Evolutionary conservation across 1,140 invertebrate genomes (phyloP).

Genomic region (Drosophila subpulchrella): DNA sequence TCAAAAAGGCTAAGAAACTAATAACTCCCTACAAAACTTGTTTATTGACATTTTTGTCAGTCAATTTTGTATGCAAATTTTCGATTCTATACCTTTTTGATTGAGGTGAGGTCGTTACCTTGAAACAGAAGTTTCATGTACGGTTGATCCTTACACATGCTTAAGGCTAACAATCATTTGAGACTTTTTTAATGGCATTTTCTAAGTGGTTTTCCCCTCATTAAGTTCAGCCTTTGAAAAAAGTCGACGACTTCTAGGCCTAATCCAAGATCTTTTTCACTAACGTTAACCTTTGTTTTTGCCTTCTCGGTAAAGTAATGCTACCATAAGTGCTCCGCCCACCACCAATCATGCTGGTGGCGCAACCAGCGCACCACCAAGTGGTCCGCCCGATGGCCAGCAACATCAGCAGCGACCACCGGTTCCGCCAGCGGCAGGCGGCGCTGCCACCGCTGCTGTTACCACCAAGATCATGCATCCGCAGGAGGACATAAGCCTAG

Average conservation of each 20-base stretch:
- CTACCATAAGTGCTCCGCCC: constrained; percentile 89
- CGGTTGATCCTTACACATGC: no score
- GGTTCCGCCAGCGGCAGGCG: constrained; percentile 15
- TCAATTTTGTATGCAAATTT: no score
- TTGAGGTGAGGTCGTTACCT: no score
- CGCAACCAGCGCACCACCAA: constrained; percentile 67
- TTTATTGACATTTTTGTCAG: no score
- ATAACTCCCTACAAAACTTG: no score
- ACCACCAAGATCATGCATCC: constrained; percentile 97
- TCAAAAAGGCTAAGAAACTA: no score
- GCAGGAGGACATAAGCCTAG: constrained; percentile 96
- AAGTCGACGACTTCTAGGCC: not conserved
- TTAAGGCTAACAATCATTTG: no score
- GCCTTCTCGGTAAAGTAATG: constrained; percentile 86
- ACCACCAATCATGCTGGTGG: constrained; percentile 85
- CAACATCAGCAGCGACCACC: constrained; percentile 62
- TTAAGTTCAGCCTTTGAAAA: not conserved
- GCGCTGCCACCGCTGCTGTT: constrained; percentile 85
- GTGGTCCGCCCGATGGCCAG: constrained; percentile 71
- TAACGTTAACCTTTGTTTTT: constrained; percentile 10
- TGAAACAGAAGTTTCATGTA: no score
- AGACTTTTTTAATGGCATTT: not conserved
- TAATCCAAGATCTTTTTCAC: not conserved
- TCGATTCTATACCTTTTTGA: no score
- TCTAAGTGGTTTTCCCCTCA: not conserved